phyloP scores from a whole-genome alignment of 2,888 invertebrate species.

The Dromius quadrimaculatus region DNA sequence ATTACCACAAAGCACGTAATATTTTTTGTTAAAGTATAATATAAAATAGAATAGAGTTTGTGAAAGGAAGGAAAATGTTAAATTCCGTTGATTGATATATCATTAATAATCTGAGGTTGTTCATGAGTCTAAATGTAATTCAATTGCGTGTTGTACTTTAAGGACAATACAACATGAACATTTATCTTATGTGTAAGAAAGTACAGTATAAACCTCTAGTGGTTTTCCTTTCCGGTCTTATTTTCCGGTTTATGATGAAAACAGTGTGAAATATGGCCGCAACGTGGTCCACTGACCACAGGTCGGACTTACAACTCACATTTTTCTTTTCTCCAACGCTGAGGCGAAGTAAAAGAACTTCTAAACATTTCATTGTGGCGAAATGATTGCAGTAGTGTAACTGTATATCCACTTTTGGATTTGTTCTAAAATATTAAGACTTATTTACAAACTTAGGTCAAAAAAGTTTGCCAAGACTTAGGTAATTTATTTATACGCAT shows the following conservation, averaged over 20 bases:
- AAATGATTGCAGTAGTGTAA: constrained; percentile 2
- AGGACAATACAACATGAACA: too few relatives aligned
- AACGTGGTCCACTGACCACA: constrained; percentile 15
- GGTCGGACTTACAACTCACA: background rate
- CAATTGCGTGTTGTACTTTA: too few relatives aligned
- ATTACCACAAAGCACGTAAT: too few relatives aligned
- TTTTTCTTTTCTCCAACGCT: background rate
- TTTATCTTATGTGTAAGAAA: background rate
- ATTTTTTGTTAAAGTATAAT: too few relatives aligned
- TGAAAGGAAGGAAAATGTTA: too few relatives aligned
- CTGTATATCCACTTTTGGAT: constrained; percentile 10
- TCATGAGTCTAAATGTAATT: too few relatives aligned
- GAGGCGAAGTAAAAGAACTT: constrained; percentile 15
- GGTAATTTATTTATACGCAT: too few relatives aligned
- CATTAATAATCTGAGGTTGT: too few relatives aligned
- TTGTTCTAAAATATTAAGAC: background rate
- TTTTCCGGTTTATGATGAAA: constrained; percentile 32
- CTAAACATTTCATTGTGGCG: constrained; percentile 16
- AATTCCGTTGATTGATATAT: too few relatives aligned
- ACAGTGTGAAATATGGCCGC: constrained; percentile 20
- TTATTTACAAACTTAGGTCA: too few relatives aligned
- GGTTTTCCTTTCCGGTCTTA: background rate
- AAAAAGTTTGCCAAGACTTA: constrained; percentile 1
- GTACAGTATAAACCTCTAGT: background rate
- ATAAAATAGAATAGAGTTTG: too few relatives aligned